Conservation (phyloP, 2,797 vertebrate genomes). For the Artibeus jamaicensis region DNA sequence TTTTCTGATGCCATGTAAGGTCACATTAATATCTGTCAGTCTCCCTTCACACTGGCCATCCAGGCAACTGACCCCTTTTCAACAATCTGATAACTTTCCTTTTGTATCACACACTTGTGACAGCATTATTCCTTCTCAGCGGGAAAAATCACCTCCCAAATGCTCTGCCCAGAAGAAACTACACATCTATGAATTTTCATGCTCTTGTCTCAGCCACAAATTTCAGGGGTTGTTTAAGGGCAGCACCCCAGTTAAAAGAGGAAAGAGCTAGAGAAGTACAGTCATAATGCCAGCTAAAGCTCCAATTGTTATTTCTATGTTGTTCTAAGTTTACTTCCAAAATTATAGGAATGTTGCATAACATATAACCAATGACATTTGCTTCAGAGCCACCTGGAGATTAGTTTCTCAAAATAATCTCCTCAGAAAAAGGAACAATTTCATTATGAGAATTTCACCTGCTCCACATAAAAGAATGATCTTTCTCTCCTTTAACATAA, state of each 20-base stretch:
- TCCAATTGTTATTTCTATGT: neutral
- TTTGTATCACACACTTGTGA: neutral
- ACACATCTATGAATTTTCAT: neutral
- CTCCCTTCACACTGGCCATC: neutral
- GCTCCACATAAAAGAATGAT: neutral
- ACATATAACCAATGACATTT: neutral
- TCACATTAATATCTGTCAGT: slow-evolving; percentile 47
- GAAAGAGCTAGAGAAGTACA: neutral
- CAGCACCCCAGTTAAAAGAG: neutral
- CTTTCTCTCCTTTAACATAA: neutral
- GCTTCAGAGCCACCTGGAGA: neutral
- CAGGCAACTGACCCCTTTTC: neutral
- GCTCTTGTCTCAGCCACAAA: neutral
- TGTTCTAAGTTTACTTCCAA: neutral
- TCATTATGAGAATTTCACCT: neutral
- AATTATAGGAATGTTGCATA: neutral
- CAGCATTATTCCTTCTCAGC: neutral
- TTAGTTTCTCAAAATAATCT: neutral
- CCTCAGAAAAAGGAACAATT: neutral
- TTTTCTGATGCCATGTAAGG: neutral
- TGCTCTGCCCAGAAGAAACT: fast-evolving
- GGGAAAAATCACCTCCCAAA: slow-evolving; percentile 20
- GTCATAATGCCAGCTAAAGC: neutral
- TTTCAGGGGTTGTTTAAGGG: neutral
- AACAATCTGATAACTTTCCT: neutral